Conservation (phyloP, 2,888 invertebrate genomes). For the Anoncus sp. region DNA sequence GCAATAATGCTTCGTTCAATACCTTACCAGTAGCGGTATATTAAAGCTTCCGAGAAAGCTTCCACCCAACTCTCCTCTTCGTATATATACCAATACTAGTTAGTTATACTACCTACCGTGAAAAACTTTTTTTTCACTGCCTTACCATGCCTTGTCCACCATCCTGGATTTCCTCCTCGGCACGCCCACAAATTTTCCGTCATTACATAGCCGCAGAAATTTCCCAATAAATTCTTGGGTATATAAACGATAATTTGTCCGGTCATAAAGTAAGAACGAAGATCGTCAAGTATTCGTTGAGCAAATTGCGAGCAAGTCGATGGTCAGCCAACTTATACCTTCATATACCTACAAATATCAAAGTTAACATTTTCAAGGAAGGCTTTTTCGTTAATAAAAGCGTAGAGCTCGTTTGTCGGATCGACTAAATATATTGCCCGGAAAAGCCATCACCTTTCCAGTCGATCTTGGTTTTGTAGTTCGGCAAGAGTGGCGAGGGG, state of each 20-base stretch:
- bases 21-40: conserved; percentile 43
- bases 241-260: conserved; percentile 43
- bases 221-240: conserved; percentile 49
- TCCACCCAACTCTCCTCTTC: conserved; percentile 2
- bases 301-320: conserved; percentile 34
- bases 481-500: too few relatives aligned
- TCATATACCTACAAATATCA: not conserved
- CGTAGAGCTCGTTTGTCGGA: too few relatives aligned
- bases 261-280: conserved; percentile 11
- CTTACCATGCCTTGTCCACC: conserved; percentile 22
- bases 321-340: conserved; percentile 18
- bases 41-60: conserved; percentile 28
- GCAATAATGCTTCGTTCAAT: conserved; percentile 31
- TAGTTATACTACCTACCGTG: conserved; percentile 4
- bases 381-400: too few relatives aligned
- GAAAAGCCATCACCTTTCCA: too few relatives aligned
- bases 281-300: conserved; percentile 39
- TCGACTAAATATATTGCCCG: too few relatives aligned
- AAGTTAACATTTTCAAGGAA: not conserved
- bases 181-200: conserved; percentile 59
- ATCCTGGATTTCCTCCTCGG: conserved; percentile 44
- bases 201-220: conserved; percentile 38
- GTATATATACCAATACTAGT: conserved; percentile 34
- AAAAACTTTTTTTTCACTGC: conserved; percentile 30
- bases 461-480: too few relatives aligned